Base-by-base conservation (phyloP, 2,113 vertebrate genomes). In the Parus major region DNA sequence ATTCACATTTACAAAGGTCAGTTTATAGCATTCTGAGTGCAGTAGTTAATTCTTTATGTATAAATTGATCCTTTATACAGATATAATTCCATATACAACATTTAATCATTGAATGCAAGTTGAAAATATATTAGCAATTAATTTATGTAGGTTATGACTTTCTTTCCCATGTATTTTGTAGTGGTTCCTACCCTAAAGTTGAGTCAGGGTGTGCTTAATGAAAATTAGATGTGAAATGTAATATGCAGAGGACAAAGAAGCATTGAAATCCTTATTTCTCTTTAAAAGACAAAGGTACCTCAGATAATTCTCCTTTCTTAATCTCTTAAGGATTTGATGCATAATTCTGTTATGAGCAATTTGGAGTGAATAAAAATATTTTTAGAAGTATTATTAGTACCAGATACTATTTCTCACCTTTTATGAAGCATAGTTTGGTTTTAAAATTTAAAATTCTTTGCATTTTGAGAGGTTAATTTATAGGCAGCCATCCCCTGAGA, bases 151-250 rank as follows among this genome's bases (percentile, higher is more conserved):
- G 41, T 91, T 94, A 83, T 96, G 44, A 77, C 77, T 88, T 56
- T 42, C 17, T 71, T 86, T 57, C n/a, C 27, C 41, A 29, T 77
- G 21, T 66, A 72, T 46, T 82, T 69, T 75, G 64, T 50, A 33
- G 29, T 44, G 49, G 47, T 85, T 93, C 82, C 69, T 87, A 52
- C 11, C 1, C 66, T 86, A 31, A 88, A 93, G 72, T 96, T 95
- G 72, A 90, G 78, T 91, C 7, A 4, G 71, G 80, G 47, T 93
- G 79, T 82, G 53, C 69, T 87, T 95, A 95, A 93, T 92, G 92
- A 93, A 94, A 95, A 87, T 83, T 93, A 94, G 80, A 90, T 82
- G 78, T 79, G 95, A 96, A 97, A 97, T 88, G 75, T 93, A 95
- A 95, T 95, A 92, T 49, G 80, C 44, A 25, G 66, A 76, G 77